Conservation (phyloP, 2,888 invertebrate species). For the Ceratothoa steindachneri region DNA sequence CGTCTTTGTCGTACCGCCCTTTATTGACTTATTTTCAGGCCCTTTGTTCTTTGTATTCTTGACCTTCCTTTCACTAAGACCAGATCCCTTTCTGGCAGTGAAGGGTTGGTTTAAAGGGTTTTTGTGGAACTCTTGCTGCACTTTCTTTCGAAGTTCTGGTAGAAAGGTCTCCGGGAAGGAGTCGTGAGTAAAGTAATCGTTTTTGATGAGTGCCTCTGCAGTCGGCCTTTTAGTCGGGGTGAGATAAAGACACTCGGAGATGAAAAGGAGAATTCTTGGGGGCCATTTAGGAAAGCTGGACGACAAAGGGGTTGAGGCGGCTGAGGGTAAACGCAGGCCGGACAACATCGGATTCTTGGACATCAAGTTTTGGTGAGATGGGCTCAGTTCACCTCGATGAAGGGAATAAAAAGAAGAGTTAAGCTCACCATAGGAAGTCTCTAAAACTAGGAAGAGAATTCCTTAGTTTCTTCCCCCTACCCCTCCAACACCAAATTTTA, state of each 20-base stretch:
- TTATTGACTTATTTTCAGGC: slow-evolving; percentile 37
- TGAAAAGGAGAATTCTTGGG: slow-evolving; percentile 57
- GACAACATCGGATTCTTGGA: slow-evolving; percentile 56
- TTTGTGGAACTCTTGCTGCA: slow-evolving; percentile 62
- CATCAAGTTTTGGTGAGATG: slow-evolving; percentile 56
- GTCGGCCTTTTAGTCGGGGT: slow-evolving; percentile 65
- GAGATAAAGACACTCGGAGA: slow-evolving; percentile 58
- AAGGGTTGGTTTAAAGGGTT: slow-evolving; percentile 57
- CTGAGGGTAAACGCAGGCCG: slow-evolving; percentile 50
- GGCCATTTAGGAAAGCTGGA: slow-evolving; percentile 56
- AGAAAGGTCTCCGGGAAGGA: slow-evolving; percentile 65
- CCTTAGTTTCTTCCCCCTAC: too few species aligned
- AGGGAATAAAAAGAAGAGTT: neutral
- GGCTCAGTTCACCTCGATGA: slow-evolving; percentile 55
- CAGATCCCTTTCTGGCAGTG: slow-evolving; percentile 26
- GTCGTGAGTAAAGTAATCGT: slow-evolving; percentile 65
- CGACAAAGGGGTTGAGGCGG: slow-evolving; percentile 52
- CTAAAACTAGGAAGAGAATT: too few species aligned
- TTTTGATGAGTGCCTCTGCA: slow-evolving; percentile 63
- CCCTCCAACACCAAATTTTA: too few species aligned
- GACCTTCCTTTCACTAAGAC: slow-evolving; percentile 52
- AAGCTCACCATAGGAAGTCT: neutral
- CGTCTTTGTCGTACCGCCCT: too few species aligned
- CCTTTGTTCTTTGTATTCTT: slow-evolving; percentile 51
- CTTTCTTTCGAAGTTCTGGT: slow-evolving; percentile 62